A percentile compares a stretch with the other conserved stretches of the same genome.
Evolutionary conservation across 2,113 vertebrate genomes (phyloP).

Genomic region (Anolis carolinensis): DNA sequence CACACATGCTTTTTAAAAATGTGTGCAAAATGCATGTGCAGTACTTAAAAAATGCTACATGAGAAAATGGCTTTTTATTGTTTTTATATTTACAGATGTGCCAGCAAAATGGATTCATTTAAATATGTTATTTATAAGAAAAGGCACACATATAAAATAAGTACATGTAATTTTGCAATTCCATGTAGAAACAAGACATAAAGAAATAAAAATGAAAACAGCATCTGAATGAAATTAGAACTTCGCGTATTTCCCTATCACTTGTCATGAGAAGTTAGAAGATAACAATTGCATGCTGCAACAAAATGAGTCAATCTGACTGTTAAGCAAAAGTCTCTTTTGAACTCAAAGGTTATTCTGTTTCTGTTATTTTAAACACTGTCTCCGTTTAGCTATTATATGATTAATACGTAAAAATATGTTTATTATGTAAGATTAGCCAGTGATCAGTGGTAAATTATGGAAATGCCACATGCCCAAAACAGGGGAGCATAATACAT

Average conservation of each 20-base stretch:
- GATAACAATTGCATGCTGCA: no score
- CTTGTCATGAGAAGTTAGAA: background rate
- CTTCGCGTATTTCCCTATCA: background rate
- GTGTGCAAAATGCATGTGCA: background rate
- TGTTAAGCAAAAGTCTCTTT: background rate
- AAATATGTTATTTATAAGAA: background rate
- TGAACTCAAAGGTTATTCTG: background rate
- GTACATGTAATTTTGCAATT: background rate
- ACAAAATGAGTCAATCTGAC: background rate
- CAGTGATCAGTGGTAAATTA: background rate
- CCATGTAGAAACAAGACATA: background rate
- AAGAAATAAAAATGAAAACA: background rate
- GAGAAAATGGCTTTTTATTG: background rate
- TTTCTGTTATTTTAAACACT: background rate
- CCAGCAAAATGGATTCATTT: background rate
- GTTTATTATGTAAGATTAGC: background rate
- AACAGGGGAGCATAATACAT: background rate
- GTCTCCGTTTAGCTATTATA: background rate
- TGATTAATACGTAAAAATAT: background rate
- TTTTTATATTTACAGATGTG: background rate
- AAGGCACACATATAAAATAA: background rate
- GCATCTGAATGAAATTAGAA: background rate
- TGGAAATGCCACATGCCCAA: background rate
- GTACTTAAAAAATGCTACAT: background rate
- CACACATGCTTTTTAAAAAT: background rate